Evolutionary conservation across 2,113 vertebrate species (phyloP).

Genomic region (Dolichallabes microphthalmus): DNA sequence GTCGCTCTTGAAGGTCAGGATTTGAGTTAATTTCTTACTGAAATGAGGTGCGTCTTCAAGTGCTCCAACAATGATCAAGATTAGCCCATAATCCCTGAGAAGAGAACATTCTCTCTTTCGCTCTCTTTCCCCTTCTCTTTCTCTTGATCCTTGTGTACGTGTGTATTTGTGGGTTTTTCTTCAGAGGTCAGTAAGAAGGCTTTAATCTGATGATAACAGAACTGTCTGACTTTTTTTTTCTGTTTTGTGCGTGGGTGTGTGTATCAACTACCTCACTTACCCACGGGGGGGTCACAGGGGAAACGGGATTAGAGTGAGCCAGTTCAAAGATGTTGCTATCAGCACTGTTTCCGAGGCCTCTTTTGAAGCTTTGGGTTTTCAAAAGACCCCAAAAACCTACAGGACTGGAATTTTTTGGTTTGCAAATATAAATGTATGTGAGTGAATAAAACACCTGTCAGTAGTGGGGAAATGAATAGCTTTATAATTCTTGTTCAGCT

Average conservation of each 20-base stretch:
- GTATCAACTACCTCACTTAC: constrained; percentile 26
- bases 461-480: constrained; percentile 10
- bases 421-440: constrained; percentile 11
- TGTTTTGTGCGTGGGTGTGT: constrained; percentile 19
- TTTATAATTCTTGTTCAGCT: background rate
- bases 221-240: constrained; percentile 15
- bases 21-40: constrained; percentile 50
- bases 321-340: constrained; percentile 32
- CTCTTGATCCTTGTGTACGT: constrained; percentile 10
- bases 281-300: constrained; percentile 15
- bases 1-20: constrained; percentile 65
- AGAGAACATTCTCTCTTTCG: constrained; percentile 59
- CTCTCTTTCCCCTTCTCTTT: constrained; percentile 45
- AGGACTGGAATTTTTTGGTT: background rate
- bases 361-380: background rate
- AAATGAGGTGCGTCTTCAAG: constrained; percentile 58
- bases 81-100: constrained; percentile 73
- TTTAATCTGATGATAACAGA: constrained; percentile 55
- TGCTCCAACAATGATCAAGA: constrained; percentile 62
- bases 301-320: constrained; percentile 37
- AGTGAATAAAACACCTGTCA: constrained; percentile 5
- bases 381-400: constrained; percentile 10
- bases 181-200: constrained; percentile 58
- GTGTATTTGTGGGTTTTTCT: constrained; percentile 50
- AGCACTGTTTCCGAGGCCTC: constrained; percentile 1